These are phyloP conservation scores for Moxostoma hubbsi DNA, from an alignment of 2,797 vertebrate genomes.

Conservation along the genomic window DNA sequence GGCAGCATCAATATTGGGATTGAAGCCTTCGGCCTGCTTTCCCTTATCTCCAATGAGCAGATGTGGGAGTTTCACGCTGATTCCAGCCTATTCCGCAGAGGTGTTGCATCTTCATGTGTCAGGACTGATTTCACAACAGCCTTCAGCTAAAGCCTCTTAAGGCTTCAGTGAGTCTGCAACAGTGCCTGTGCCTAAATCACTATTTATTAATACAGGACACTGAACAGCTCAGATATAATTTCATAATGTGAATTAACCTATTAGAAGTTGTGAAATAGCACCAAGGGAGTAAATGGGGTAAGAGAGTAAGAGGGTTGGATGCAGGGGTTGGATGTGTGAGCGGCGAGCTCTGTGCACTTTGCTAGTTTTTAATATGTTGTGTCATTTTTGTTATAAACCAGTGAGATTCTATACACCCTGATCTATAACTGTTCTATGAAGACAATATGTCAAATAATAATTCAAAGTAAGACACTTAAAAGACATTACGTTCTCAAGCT, in stretches of 20 bases:
- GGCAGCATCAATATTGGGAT: conserved; percentile 51
- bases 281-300: background rate
- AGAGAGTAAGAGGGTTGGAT: background rate
- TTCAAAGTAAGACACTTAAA: no score
- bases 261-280: conserved; percentile 3
- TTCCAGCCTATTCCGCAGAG: conserved; percentile 60
- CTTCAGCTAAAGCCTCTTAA: conserved; percentile 69
- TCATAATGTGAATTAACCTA: conserved; percentile 35
- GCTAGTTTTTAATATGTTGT: no score
- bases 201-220: conserved; percentile 48
- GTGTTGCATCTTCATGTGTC: conserved; percentile 61
- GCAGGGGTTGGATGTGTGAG: no score
- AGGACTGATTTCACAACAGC: conserved; percentile 67
- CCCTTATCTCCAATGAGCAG: conserved; percentile 74
- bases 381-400: no score
- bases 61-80: conserved; percentile 66
- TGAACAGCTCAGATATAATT: conserved; percentile 50
- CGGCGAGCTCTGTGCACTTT: no score
- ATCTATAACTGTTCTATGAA: no score
- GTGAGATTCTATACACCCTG: no score
- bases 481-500: no score
- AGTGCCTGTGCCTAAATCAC: conserved; percentile 55
- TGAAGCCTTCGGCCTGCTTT: conserved; percentile 48
- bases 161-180: conserved; percentile 55
- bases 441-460: no score